These are phyloP conservation scores for Tetranychus piercei DNA, from an alignment of 2,888 invertebrate genomes.

Conservation along the genomic window DNA sequence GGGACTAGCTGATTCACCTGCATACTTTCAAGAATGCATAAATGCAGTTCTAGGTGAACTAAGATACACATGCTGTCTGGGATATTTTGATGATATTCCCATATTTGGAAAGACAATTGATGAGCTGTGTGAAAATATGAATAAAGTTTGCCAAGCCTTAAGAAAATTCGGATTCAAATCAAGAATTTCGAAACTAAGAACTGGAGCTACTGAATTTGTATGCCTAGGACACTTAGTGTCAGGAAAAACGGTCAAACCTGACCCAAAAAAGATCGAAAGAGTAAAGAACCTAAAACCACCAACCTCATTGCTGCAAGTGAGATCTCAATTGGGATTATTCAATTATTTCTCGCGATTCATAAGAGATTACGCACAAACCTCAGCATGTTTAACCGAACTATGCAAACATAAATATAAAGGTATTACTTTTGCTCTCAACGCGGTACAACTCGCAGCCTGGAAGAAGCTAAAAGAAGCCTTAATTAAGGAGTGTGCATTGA, in stretches of 20 bases:
- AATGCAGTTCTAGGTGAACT: neutral
- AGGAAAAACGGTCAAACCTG: neutral
- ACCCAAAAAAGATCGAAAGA: neutral
- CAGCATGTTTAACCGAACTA: neutral
- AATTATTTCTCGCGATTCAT: neutral
- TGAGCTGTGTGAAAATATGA: neutral
- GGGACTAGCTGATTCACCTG: neutral
- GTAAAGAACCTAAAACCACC: neutral
- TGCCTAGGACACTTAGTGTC: neutral
- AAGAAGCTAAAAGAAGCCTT: neutral
- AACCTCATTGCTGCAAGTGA: neutral
- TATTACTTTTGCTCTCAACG: neutral
- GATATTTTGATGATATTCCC: neutral
- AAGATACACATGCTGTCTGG: neutral
- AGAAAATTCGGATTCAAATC: neutral
- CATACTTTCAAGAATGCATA: neutral
- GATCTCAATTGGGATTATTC: neutral
- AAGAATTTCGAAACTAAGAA: neutral
- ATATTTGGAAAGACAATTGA: neutral
- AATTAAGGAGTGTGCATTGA: neutral
- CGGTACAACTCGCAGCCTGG: neutral
- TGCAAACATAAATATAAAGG: neutral
- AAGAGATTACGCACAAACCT: neutral
- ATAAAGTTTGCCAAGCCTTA: neutral
- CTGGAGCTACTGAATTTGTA: neutral